Percentiles rank a stretch among this genome's conserved stretches.
Conservation (phyloP, 2,888 invertebrate species). For the Conchocele bisecta region DNA sequence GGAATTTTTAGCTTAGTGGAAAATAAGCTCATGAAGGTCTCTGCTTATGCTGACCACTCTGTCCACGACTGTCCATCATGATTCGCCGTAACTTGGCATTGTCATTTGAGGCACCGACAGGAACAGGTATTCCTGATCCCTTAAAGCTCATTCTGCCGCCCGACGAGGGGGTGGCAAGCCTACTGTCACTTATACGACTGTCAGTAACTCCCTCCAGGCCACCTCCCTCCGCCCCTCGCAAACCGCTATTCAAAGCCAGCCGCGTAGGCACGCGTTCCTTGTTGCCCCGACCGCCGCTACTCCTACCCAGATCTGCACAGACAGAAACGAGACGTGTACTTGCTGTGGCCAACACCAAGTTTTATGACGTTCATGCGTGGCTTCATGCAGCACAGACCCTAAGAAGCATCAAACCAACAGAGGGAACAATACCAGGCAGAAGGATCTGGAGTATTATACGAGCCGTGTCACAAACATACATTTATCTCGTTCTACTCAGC, state of each 20-base stretch:
- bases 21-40: not conserved
- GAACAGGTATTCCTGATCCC: conserved; percentile 77
- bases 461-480: too few species aligned
- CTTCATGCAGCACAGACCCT: too few species aligned
- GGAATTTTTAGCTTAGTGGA: too few species aligned
- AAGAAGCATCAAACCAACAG: too few species aligned
- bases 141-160: conserved; percentile 76
- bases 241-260: conserved; percentile 67
- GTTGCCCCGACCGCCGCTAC: conserved; percentile 62
- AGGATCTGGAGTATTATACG: too few species aligned
- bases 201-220: conserved; percentile 54
- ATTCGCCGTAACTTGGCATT: conserved; percentile 74
- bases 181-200: conserved; percentile 72
- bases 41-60: conserved; percentile 6
- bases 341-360: too few species aligned
- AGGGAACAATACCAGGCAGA: too few species aligned
- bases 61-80: conserved; percentile 61
- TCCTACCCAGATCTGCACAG: conserved; percentile 43
- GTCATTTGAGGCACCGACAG: conserved; percentile 71
- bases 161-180: conserved; percentile 78
- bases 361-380: too few species aligned
- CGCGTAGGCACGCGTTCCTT: conserved; percentile 75
- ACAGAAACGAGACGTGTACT: too few species aligned
- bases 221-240: conserved; percentile 68
- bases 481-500: too few species aligned